Base-by-base conservation (phyloP, 2,888 invertebrate genomes). In the Cyaniris semiargus region DNA sequence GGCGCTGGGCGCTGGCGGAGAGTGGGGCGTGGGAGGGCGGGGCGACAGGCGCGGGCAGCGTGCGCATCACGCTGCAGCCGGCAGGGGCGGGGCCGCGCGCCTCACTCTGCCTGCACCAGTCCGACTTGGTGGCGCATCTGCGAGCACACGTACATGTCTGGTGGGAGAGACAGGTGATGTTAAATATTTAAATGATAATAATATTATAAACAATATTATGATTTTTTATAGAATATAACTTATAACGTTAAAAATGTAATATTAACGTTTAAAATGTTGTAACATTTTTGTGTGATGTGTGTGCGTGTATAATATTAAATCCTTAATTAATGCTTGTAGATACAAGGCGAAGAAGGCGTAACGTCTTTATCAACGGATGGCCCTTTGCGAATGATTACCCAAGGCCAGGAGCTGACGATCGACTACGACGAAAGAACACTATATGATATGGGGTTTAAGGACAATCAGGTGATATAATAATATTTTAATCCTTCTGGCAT, bases 111-210 rank as follows among this genome's bases (percentile, higher is more conserved):
- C 95, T 99, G 90, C 95, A 97, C 81, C 96, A 96, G 70, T 96
- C 96, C n/a, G 98, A 98, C 91, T 96, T 97, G 80, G 96, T 99
- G 38, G 98, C 98, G 4, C 98, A 98, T 88, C 92, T 99, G 76
- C 94, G 98, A 80, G 98, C 98, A 0, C 98, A 98, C 94, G 98
- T 98, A 77, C 97, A 98, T n/a, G 97, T 97, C 81, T 98, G 98
- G 98, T 98, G 98, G 97, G 98, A 98, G 89, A 94, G 94, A 79
- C 93, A 93, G 90, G 92, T 91, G n/a, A 8, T 77, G 56, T 13
- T 23, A n/a, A 38, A 56, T 5, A 38, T 13, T 34, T 10, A 44
- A 0, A 44, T 44, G 10, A 10, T 44, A 44, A 10, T 44, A 44
- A 13, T 44, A 44, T 44, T 38, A 38, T 38, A 38, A 38, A 38